These are phyloP conservation scores for Arrhopalites spinosus DNA, from an alignment of 2,888 invertebrate species.

Conservation along the genomic window DNA sequence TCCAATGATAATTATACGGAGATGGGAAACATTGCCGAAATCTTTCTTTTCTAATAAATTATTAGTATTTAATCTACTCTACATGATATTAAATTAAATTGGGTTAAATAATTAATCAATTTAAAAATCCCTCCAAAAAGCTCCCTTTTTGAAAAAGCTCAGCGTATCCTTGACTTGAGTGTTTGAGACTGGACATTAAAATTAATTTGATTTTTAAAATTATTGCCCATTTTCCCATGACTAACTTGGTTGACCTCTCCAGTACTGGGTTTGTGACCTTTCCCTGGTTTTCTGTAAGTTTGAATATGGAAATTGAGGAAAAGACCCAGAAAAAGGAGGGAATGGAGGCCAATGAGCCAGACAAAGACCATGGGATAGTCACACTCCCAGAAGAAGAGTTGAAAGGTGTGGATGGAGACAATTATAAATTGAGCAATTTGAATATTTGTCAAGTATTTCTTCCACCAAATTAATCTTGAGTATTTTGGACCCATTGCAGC, in stretches of 20 bases:
- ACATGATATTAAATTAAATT: too few species aligned
- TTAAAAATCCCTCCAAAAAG: too few species aligned
- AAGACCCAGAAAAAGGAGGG: slow-evolving; percentile 84
- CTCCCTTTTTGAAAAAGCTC: too few species aligned
- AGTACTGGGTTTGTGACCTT: neutral
- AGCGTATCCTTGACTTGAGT: too few species aligned
- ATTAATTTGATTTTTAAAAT: too few species aligned
- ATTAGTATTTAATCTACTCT: too few species aligned
- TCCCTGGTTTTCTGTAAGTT: slow-evolving; percentile 64
- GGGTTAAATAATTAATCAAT: too few species aligned
- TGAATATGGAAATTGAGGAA: slow-evolving; percentile 93
- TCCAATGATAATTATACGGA: too few species aligned
- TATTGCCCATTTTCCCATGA: neutral
- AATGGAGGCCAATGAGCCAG: slow-evolving; percentile 85
- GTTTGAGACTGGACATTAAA: too few species aligned
- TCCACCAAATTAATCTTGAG: slow-evolving; percentile 85
- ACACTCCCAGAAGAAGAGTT: slow-evolving; percentile 86
- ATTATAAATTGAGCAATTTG: slow-evolving; percentile 95
- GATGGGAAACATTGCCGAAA: too few species aligned
- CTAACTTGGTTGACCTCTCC: neutral
- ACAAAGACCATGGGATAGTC: slow-evolving; percentile 71
- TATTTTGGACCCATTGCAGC: slow-evolving; percentile 83
- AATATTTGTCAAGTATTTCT: slow-evolving; percentile 90
- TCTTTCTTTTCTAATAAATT: too few species aligned
- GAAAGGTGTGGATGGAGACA: slow-evolving; percentile 91